Evolutionary conservation across 2,797 vertebrate species (phyloP).

Genomic region (Manis javanica): DNA sequence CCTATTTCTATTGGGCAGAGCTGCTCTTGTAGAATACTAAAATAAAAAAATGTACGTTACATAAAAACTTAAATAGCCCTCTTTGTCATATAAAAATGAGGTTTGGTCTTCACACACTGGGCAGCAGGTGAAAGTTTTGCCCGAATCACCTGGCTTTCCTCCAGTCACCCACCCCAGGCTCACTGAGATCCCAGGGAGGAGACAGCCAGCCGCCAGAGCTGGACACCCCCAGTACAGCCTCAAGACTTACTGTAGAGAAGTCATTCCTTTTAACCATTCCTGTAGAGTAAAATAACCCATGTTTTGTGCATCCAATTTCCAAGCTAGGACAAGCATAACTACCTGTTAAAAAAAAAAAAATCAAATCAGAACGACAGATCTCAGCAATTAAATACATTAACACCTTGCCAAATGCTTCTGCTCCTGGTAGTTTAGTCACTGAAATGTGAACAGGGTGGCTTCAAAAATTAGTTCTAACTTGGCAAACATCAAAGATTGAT

Average conservation of each 20-base stretch:
- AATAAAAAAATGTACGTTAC: neutral
- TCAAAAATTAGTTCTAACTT: neutral
- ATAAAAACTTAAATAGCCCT: neutral
- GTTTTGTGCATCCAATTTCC: constrained; percentile 99
- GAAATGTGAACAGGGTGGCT: neutral
- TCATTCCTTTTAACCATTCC: constrained; percentile 99
- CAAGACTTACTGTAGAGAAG: constrained; percentile 95
- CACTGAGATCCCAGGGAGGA: neutral
- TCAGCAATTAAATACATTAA: constrained; percentile 23
- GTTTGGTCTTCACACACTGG: neutral
- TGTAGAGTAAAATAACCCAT: constrained; percentile 99
- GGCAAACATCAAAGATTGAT: neutral
- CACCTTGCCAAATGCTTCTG: constrained; percentile 23
- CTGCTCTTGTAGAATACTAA: neutral
- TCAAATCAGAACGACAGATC: neutral
- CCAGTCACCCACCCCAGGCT: neutral
- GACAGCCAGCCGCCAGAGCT: neutral
- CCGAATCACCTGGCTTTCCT: neutral
- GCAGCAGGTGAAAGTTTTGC: neutral
- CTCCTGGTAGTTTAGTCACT: neutral
- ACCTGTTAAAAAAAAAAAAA: constrained; percentile 88
- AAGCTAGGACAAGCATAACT: constrained; percentile 99
- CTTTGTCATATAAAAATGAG: neutral
- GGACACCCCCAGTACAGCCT: neutral
- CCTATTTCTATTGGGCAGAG: neutral